A percentile compares a stretch with the other conserved stretches of the same genome.
Evolutionary conservation across 2,797 vertebrate species (phyloP).

Genomic region (Graptemys geographica): DNA sequence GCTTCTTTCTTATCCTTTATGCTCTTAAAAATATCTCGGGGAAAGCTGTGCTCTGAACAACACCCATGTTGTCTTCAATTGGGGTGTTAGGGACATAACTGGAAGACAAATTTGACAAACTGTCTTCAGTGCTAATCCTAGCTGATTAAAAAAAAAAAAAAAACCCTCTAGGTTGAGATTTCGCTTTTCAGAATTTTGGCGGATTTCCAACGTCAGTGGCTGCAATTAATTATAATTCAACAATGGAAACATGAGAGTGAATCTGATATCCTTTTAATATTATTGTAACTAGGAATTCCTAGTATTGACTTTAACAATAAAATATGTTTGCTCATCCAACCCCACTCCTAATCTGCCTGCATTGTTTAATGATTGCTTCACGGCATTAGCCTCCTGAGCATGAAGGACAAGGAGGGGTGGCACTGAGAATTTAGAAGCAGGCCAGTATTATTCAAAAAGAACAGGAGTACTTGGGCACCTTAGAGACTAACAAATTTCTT

Average conservation of each 20-base stretch:
- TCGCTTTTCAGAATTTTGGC: neutral
- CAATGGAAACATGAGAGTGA: neutral
- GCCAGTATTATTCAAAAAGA: neutral
- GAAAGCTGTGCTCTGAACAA: neutral
- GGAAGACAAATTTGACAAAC: neutral
- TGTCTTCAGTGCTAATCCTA: neutral
- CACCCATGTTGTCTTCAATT: neutral
- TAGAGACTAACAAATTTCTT: too few species aligned
- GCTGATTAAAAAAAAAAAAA: neutral
- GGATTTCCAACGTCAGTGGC: accelerated
- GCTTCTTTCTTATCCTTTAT: neutral
- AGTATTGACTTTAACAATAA: neutral
- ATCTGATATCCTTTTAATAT: neutral
- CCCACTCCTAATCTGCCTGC: neutral
- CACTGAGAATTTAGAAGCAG: accelerated
- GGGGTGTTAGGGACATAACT: neutral
- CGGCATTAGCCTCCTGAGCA: neutral
- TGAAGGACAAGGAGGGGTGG: accelerated
- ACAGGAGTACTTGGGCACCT: too few species aligned
- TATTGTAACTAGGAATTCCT: neutral
- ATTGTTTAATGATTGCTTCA: neutral
- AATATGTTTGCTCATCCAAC: neutral
- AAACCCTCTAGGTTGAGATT: accelerated
- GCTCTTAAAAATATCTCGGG: accelerated
- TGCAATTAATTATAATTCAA: neutral